Evolutionary conservation across 2,888 invertebrate species (phyloP), one percentile per base, ranked within the genome.

Genomic region (Trichogramma dendrolimi): DNA sequence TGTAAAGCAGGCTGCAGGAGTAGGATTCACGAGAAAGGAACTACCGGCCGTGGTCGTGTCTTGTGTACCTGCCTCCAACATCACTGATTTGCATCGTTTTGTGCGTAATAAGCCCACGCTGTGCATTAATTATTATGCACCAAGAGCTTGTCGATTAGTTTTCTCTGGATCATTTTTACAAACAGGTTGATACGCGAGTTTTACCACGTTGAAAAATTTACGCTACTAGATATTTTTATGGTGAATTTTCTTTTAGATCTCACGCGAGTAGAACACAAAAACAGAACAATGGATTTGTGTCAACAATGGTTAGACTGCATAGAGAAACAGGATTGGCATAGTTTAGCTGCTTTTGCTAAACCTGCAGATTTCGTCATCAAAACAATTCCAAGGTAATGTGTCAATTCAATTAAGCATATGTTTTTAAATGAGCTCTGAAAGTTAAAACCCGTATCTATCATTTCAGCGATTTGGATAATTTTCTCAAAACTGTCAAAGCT

Each of bases 401-500:
- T 8, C 27, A n/a, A 14, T n/a, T 40, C 47, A 54, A 58, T 54
- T 55, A 43, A 39, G 11, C n/a, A 41, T 54, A 53, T 52, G 55
- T 44, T 44, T 58, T 38, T n/a, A 42, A 7, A 11, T 56, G 27
- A 27, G 27, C 27, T 27, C 27, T 27, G 3, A 27, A 27, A 27
- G 27, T 27, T 27, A 27, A 27, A 27, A 27, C 27, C 27, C 27
- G 3, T 27, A 27, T 27, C 27, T 38, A 14, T 55, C 56, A 27
- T 72, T 70, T 47, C 65, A 75, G 75, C 59, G 66, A 67, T 10
- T 55, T 70, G 11, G 43, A 65, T 41, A 67, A 69, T 56, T 68
- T 70, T 60, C 65, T 51, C 49, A 61, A 71, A 6, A 55, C 75
- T 49, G 69, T 72, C 6, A 77, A 71, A 67, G 61, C 76, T 10